A percentile compares a stretch with the other conserved stretches of the same genome.
These are phyloP conservation scores for Luperina testacea DNA, from an alignment of 2,888 invertebrate species.

Conservation along the genomic window DNA sequence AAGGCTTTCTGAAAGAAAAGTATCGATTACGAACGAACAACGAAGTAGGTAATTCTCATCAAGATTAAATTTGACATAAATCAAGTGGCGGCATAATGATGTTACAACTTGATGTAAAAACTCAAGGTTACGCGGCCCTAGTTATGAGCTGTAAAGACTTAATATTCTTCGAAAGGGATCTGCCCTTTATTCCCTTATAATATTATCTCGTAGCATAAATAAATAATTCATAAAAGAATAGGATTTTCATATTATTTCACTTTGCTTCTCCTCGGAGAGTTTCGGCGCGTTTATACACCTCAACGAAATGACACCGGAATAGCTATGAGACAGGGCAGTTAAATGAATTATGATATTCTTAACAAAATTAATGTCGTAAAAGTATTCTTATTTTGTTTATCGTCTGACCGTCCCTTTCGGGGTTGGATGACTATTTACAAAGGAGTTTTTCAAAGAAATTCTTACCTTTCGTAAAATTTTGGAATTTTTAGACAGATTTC, in stretches of 20 bases:
- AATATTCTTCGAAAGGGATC: conserved; percentile 62
- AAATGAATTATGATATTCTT: conserved; percentile 65
- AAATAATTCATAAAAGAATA: conserved; percentile 78
- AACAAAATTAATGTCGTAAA: conserved; percentile 63
- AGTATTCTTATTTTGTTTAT: conserved; percentile 59
- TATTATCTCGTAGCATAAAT: conserved; percentile 67
- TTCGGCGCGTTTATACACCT: conserved; percentile 65
- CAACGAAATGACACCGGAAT: conserved; percentile 63
- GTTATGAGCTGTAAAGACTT: conserved; percentile 57
- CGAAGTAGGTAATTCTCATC: conserved; percentile 5
- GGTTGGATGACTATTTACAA: conserved; percentile 35
- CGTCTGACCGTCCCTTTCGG: conserved; percentile 30
- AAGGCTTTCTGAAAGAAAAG: conserved; percentile 7
- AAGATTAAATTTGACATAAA: conserved; percentile 29
- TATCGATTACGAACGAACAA: conserved; percentile 22
- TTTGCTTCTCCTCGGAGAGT: conserved; percentile 67
- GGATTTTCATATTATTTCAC: conserved; percentile 77
- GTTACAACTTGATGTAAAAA: conserved; percentile 44
- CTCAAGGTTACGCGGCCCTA: conserved; percentile 41
- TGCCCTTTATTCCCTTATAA: conserved; percentile 65
- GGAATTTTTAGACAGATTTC: conserved; percentile 18
- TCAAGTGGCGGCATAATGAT: conserved; percentile 28
- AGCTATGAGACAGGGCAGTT: conserved; percentile 54
- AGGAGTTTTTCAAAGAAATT: conserved; percentile 33
- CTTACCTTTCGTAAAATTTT: conserved; percentile 26